Base-by-base conservation (phyloP, 2,113 vertebrate genomes). In the Brachypteracias leptosomus region DNA sequence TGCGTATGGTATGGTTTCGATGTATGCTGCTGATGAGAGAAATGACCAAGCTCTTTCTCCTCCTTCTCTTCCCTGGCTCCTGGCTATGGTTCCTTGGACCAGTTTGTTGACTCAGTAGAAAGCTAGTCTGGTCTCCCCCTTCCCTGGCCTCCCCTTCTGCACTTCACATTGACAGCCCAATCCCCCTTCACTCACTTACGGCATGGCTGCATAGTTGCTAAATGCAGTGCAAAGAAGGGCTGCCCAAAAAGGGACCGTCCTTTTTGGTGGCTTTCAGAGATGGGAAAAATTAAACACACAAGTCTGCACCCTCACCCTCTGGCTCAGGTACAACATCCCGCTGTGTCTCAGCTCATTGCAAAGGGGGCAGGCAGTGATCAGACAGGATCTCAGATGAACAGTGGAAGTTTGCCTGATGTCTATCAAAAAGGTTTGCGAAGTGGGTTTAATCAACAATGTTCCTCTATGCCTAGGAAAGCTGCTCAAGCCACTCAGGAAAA, bases 81-180 rank as follows among this genome's bases (percentile, higher is more conserved):
- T 40, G 14, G 18, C 54, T 81, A 24, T 31, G 49, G 88, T 81
- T 81, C 6, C 33, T 68, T 73, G 20, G 38, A 65, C 9, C 20
- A 17, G 2, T 36, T 35, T 55, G 44, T 63, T 77, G 36, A 10
- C 52, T 81, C 9, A 29, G 42, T 36, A 44, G 28, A 54, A 85
- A 35, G 35, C 44, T 33, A 63, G 19, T 16, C 49, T 24, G 28
- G 28, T 35, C 31, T 77, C 13, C 15, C 42, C 42, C 42, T 42
- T 42, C 15, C 15, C 42, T 42, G 42, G 42, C 63, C 24, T 72
- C 31, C 31, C 6, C 55, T 44, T 35, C 16, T 20, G 31, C 16
- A 49, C 6, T 5, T 9, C 10, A 1, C 11, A 16, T 36, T 51
- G 61, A 59, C 6, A 14, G 3, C 18, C 9, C 0, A 1, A 22